Conservation (phyloP, 2,888 invertebrate genomes). For the Pteria penguin region DNA sequence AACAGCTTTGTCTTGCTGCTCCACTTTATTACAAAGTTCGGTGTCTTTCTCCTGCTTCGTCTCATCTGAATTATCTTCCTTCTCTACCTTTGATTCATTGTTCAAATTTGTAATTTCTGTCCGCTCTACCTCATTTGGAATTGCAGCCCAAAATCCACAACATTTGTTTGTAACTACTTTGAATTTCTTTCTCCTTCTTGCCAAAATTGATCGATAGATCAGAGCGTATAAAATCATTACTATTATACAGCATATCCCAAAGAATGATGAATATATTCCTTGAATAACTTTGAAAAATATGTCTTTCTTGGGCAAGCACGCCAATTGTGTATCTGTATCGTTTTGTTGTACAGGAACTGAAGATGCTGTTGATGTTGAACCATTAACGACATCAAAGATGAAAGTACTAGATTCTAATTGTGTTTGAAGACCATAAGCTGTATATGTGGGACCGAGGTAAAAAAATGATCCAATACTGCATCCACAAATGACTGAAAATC, state of each 20-base stretch:
- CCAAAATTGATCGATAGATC: constrained; percentile 67
- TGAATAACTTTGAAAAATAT: constrained; percentile 66
- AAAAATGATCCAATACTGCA: constrained; percentile 45
- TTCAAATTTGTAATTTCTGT: constrained; percentile 60
- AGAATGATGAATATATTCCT: constrained; percentile 73
- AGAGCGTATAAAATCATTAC: constrained; percentile 77
- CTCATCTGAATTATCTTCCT: constrained; percentile 5
- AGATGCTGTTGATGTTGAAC: background rate
- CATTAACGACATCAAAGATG: background rate
- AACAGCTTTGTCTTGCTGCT: constrained; percentile 35
- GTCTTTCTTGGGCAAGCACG: background rate
- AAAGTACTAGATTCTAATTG: background rate
- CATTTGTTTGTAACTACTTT: constrained; percentile 53
- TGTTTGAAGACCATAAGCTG: background rate
- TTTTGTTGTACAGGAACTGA: background rate
- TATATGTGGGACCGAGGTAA: constrained; percentile 33
- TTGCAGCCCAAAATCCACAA: constrained; percentile 52
- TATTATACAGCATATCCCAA: constrained; percentile 73
- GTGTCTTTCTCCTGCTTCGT: constrained; percentile 25
- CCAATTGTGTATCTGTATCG: background rate
- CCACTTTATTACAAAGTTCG: background rate
- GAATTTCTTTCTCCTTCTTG: constrained; percentile 52
- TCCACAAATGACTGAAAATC: constrained; percentile 51
- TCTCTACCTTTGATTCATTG: constrained; percentile 43
- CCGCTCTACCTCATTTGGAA: constrained; percentile 48